A percentile compares a stretch with the other conserved stretches of the same genome.
Evolutionary conservation across 2,888 invertebrate genomes (phyloP).

Genomic region (Pandemis heparana): DNA sequence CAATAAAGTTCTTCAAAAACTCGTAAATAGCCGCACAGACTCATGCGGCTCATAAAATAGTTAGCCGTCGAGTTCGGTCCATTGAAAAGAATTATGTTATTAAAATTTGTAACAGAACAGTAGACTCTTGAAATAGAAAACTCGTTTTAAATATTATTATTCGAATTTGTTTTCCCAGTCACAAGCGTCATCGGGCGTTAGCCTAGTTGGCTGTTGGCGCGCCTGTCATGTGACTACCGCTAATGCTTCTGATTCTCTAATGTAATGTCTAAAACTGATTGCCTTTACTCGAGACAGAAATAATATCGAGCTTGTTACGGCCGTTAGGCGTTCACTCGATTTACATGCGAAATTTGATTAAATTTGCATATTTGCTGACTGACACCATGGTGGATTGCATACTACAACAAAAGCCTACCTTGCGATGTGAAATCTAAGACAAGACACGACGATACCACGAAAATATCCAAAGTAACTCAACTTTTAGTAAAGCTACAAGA

Average conservation of each 20-base stretch:
- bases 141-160: slow-evolving; percentile 70
- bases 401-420: background rate
- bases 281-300: slow-evolving; percentile 42
- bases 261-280: slow-evolving; percentile 66
- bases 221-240: slow-evolving; percentile 72
- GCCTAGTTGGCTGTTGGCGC: slow-evolving; percentile 61
- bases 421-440: background rate
- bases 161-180: slow-evolving; percentile 68
- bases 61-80: slow-evolving; percentile 58
- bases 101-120: slow-evolving; percentile 54
- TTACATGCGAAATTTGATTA: slow-evolving; percentile 39
- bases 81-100: slow-evolving; percentile 68
- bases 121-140: slow-evolving; percentile 65
- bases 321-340: slow-evolving; percentile 31
- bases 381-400: slow-evolving; percentile 22
- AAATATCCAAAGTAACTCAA: background rate
- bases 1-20: slow-evolving; percentile 52
- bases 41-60: slow-evolving; percentile 56
- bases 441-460: background rate
- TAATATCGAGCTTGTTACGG: slow-evolving; percentile 34
- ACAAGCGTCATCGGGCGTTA: slow-evolving; percentile 70
- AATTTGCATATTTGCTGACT: slow-evolving; percentile 32
- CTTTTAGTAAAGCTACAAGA: too few species aligned
- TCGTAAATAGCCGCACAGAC: slow-evolving; percentile 48
- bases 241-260: slow-evolving; percentile 64